A percentile compares a stretch with the other conserved stretches of the same genome.
These are phyloP conservation scores for Paramacrobiotus metropolitanus DNA, from an alignment of 1,140 invertebrate genomes.

Conservation along the genomic window DNA sequence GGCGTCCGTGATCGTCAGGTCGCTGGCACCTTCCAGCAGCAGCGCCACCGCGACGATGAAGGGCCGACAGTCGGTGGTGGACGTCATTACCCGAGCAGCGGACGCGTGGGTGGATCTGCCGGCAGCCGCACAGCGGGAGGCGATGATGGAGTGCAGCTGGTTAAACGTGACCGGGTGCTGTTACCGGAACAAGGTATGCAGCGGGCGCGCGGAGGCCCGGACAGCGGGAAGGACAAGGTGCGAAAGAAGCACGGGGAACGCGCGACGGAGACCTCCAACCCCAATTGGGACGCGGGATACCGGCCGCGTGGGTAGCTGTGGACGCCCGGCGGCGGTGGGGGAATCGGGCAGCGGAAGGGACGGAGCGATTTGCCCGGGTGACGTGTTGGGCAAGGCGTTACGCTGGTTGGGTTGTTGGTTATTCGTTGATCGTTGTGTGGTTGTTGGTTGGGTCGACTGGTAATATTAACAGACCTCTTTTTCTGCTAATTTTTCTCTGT, in stretches of 20 bases:
- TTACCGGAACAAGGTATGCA: too few relatives aligned
- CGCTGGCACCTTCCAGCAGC: neutral
- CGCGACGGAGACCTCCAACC: neutral
- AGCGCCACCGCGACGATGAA: neutral
- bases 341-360: neutral
- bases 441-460: too few relatives aligned
- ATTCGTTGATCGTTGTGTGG: too few relatives aligned
- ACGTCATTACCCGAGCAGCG: neutral
- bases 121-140: neutral
- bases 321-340: neutral
- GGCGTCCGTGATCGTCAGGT: too few relatives aligned
- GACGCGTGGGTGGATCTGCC: neutral
- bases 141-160: neutral
- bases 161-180: too few relatives aligned
- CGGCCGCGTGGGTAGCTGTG: neutral
- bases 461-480: too few relatives aligned
- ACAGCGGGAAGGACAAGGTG: neutral
- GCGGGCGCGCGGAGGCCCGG: neutral
- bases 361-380: neutral
- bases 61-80: neutral
- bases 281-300: neutral
- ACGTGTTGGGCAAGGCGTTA: too few relatives aligned
- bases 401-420: too few relatives aligned
- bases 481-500: too few relatives aligned
- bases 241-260: neutral